A percentile compares a stretch with the other conserved stretches of the same genome.
Evolutionary conservation across 2,888 invertebrate species (phyloP).

Genomic region (Pandemis cinnamomeana): DNA sequence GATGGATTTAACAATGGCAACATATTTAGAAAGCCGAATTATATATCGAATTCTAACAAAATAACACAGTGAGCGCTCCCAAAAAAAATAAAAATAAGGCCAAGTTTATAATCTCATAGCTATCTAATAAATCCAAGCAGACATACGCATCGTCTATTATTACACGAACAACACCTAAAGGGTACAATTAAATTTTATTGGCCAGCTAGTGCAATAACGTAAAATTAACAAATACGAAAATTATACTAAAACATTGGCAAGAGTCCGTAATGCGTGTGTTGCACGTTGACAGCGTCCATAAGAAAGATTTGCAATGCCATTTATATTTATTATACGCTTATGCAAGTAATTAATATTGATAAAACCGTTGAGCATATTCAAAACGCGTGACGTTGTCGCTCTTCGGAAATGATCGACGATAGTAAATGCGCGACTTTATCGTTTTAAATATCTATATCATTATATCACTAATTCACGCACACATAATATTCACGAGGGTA

Average conservation of each 20-base stretch:
- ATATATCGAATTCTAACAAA: too few species aligned
- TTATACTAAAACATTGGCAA: constrained; percentile 49
- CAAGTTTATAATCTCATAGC: too few species aligned
- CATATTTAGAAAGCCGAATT: too few species aligned
- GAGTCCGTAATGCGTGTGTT: constrained; percentile 34
- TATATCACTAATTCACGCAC: background rate
- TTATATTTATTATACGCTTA: constrained; percentile 39
- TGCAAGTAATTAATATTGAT: constrained; percentile 36
- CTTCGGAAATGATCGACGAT: background rate
- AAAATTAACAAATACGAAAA: constrained; percentile 55
- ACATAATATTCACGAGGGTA: too few species aligned
- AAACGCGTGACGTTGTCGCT: constrained; percentile 9
- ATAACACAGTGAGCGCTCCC: background rate
- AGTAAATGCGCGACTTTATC: background rate
- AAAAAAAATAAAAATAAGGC: background rate
- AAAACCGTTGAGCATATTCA: constrained; percentile 19
- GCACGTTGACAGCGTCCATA: constrained; percentile 28
- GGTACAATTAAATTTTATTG: constrained; percentile 40
- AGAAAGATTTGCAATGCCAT: constrained; percentile 36
- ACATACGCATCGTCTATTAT: constrained; percentile 16
- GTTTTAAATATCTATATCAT: background rate
- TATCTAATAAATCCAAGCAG: background rate
- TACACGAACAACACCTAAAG: constrained; percentile 31
- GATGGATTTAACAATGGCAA: too few species aligned
- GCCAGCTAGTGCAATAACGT: constrained; percentile 36